Conservation (phyloP, 2,113 vertebrate species). For the Chascanopsetta lugubris region DNA sequence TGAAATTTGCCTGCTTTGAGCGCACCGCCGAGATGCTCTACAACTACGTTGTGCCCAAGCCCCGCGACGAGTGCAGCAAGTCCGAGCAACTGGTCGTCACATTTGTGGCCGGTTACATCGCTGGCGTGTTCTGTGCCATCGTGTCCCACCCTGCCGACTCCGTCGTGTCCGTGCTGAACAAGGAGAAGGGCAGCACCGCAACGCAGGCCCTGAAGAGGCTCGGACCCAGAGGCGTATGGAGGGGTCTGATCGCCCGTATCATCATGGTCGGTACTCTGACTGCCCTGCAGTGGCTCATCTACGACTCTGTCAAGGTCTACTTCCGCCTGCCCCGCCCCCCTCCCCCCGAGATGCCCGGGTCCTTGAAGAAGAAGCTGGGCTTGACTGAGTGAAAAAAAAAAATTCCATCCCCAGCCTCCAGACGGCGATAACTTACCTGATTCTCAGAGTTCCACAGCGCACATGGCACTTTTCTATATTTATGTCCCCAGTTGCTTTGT, state of each 20-base stretch:
- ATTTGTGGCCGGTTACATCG: conserved; percentile 96
- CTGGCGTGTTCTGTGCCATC: conserved; percentile 97
- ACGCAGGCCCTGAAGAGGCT: conserved; percentile 88
- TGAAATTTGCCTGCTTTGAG: conserved; percentile 99
- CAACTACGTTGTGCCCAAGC: conserved; percentile 94
- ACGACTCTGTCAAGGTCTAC: conserved; percentile 98
- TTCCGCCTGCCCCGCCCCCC: conserved; percentile 97
- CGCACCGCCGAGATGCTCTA: conserved; percentile 96
- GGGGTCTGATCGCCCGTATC: conserved; percentile 96
- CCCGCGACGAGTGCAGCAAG: conserved; percentile 93
- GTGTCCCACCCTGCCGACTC: conserved; percentile 98
- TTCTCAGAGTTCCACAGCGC: conserved; percentile 15
- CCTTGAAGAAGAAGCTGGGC: conserved; percentile 98
- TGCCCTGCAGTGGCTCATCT: conserved; percentile 99
- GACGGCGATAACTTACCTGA: conserved; percentile 9
- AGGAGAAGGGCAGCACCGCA: conserved; percentile 94
- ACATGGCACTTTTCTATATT: conserved; percentile 74
- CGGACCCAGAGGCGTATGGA: conserved; percentile 96
- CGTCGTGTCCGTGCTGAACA: conserved; percentile 97
- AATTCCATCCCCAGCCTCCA: not conserved
- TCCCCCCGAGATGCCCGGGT: conserved; percentile 99
- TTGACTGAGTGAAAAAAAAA: conserved; percentile 85
- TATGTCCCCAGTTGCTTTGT: conserved; percentile 53
- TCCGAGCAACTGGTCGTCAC: conserved; percentile 94
- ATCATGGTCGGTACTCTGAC: conserved; percentile 99